phyloP scores from a whole-genome alignment of 2,888 invertebrate genomes.

The Tineola bisselliella region DNA sequence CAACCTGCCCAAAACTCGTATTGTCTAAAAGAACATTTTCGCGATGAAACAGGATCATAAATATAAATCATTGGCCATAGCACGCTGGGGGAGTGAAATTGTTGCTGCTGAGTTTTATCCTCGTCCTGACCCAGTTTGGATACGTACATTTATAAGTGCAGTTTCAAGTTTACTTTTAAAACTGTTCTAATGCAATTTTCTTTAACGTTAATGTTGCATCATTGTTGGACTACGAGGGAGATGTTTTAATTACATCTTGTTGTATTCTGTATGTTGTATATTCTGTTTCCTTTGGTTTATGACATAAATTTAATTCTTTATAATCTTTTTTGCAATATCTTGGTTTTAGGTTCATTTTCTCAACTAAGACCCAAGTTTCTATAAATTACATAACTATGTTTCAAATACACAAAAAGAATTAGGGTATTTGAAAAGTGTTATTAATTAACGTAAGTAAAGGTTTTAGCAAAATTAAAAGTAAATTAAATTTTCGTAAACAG shows the following conservation, averaged over 20 bases:
- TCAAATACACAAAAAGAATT: no score
- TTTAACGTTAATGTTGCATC: slow-evolving; percentile 1
- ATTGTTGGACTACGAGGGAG: slow-evolving; percentile 4
- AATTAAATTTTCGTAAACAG: neutral
- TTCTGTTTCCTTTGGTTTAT: no score
- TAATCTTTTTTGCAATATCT: no score
- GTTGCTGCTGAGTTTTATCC: slow-evolving; percentile 11
- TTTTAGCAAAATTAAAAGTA: neutral
- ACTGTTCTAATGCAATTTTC: slow-evolving; percentile 13
- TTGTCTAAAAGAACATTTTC: slow-evolving; percentile 9
- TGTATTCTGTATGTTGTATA: neutral
- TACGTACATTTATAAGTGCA: slow-evolving; percentile 8
- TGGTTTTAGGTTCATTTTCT: no score
- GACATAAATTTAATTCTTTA: no score
- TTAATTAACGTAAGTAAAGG: neutral
- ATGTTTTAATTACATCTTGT: slow-evolving; percentile 9
- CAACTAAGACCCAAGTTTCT: no score
- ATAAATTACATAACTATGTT: no score
- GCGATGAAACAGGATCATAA: slow-evolving; percentile 9
- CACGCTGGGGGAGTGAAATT: slow-evolving; percentile 7
- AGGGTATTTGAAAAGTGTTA: neutral
- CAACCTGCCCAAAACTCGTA: neutral
- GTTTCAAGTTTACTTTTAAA: slow-evolving; percentile 11
- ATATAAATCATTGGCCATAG: slow-evolving; percentile 13
- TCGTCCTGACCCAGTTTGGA: slow-evolving; percentile 10